Evolutionary conservation across 1,140 invertebrate genomes (phyloP), one percentile per base, ranked within the genome.

Genomic region (Dysdera silvatica): DNA sequence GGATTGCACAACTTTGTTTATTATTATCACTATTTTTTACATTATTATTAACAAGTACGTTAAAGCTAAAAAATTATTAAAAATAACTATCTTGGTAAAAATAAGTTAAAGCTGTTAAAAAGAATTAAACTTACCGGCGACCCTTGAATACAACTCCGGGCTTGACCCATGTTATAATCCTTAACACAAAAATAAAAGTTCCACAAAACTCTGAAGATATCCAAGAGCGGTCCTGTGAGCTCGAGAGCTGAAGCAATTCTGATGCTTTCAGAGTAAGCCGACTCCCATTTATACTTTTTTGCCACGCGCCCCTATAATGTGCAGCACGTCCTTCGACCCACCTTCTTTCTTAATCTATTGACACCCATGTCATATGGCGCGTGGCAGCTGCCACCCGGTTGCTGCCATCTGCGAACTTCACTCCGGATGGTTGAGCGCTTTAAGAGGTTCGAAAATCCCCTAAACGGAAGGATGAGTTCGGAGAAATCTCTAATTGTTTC

Each of bases 111-210:
- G 43, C 4, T 12, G 41, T 31, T 14, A 6, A 12, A 29, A 41
- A 60, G 16, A 4, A 31, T 33, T n/a, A n/a, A 35, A 40, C 61
- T 55, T 56, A 63, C 61, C 31, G 61, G 52, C 5, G 55, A 16
- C 4, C 61, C 61, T 29, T 63, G 61, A n/a, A 63, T 63, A 28
- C 61, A 63, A 56, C 61, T 63, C 33, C 61, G 43, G 52, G 40
- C 23, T 35, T 63, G 61, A 3, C 61, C 61, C 61, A 63, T 60
- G n/a, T n/a, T n/a, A n/a, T n/a, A n/a, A n/a, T 28, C 12, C 29
- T 10, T 5, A 49, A 49, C 4, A 16, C 2, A 23, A 45, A 23
- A 1, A 24, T 26, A 47, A 29, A 51, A 31, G 32, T 18, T 45
- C 16, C 29, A 23, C 16, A 41, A 20, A 51, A 54, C 5, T 29